Base-by-base conservation (phyloP, 1,140 invertebrate genomes). In the Drosophila arizonae region DNA sequence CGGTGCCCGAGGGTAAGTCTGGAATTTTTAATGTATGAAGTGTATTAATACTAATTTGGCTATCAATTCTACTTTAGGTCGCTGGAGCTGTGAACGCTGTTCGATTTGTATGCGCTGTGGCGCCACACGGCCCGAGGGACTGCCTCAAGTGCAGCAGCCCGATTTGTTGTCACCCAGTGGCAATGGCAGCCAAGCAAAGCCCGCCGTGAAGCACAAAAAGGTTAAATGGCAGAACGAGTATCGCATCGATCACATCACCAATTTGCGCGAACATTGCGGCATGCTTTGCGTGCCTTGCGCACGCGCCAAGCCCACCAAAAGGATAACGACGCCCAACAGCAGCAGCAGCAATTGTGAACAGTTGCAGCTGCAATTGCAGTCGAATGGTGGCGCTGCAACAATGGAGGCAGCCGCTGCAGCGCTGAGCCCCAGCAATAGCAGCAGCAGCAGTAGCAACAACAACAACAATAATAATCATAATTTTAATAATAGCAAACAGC, bases 71-170 rank as follows among this genome's bases (percentile, higher is more conserved):
- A 15, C 8, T 50, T 2, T 58, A 94, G 93, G 97, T 11, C 94
- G 96, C 24, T 99, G 97, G 97, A 96, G 97, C 82, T 99, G 98
- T 92, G 94, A 94, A 70, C 94, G 95, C 69, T 97, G 96, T 91
- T 94, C 95, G 8, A 90, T 95, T 39, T 97, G 96, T 76, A 93
- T 93, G 76, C 93, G 93, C 61, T 94, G 94, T 82, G 93, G 93
- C 24, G 91, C 93, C 56, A 93, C 92, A 1, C 86, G 90, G 17
- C 93, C 93, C 4, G 91, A 92, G 52, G 91, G 91, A 9, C 51
- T 91, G 56, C 75, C 75, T 17, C 62, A 64, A 4, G 39, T n/a
- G 43, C 3, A 45, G n/a, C 28, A 55, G 26, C 2, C 51, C 48
- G 3, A 66, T 45, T 5, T 48, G 24, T 54, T 26, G 11, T 73